Base-by-base conservation (phyloP, 2,888 invertebrate genomes). In the Hedychridium roseum region DNA sequence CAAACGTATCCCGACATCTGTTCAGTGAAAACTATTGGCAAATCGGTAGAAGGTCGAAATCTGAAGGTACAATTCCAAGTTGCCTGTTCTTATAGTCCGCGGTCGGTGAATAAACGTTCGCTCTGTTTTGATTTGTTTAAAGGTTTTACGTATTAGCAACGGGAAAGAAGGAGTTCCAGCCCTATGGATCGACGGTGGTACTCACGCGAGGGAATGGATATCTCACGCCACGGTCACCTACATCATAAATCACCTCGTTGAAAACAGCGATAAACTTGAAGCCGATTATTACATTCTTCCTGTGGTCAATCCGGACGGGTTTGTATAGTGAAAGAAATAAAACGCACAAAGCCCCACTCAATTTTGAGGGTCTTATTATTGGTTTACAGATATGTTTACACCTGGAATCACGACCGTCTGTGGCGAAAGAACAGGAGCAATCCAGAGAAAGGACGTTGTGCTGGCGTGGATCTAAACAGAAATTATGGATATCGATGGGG, bases 151-250 rank as follows among this genome's bases (percentile, higher is more conserved):
- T 68, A 87, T 91, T 53, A 90, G 90, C 2, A 89, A 89, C 66
- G 88, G 89, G 3, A 80, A 83, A 20, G 64, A 78, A 0, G 78
- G 78, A 3, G 88, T 86, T 53, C 80, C 82, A 1, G 87, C 87
- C 0, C 82, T 91, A 7, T 91, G 90, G 90, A 78, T 90, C 30
- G 90, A 90, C 67, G 89, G 87, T 0, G 88, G 91, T 14, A 92
- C 93, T 60, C 94, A 94, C 67, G 91, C 93, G 0, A 84, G 96
- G 15, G 97, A 97, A 81, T 97, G 92, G 92, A 91, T 93, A 66
- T 88, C 89, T 31, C 88, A 90, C 0, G 90, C 92, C 0, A 84
- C 88, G 0, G 90, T 90, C 2, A 89, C 91, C 0, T 92, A 86
- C 74, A 81, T 92, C 27, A 86, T 91, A 12, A 85, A 91, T 69